Evolutionary conservation across 2,113 vertebrate genomes (phyloP), one percentile per base, ranked within the genome.

Genomic region (Sebastes schlegelii): DNA sequence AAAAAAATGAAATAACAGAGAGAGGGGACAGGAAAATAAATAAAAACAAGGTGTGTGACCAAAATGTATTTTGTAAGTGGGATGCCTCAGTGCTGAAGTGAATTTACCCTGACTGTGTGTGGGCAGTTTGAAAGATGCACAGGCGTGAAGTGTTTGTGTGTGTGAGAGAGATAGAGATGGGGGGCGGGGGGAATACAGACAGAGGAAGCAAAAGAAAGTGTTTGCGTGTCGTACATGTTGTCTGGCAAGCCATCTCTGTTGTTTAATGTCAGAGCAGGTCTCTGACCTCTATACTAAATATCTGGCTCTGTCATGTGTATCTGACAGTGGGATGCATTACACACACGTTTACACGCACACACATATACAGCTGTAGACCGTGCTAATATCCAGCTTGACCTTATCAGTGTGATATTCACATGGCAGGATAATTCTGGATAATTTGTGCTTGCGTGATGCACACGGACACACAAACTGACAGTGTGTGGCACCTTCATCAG

Each of bases 321-420:
- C 73, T 70, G 45, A 60, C 74, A 79, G 66, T n/a, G 19, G 45
- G 77, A 85, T 78, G 34, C 5, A 55, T 63, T 26, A 66, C 58
- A 65, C 10, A 57, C 8, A 65, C 10, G 69, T 21, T 52, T 11
- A 54, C n/a, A 62, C 12, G 46, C 34, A 68, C 8, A 26, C 40
- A 19, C 40, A 58, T 58, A 74, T 17, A 5, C 19, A 58, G 51
- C 8, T n/a, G 19, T 11, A 66, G 40, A 68, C 66, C 19, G 34
- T 60, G 66, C 49, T 83, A 91, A 86, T 84, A 76, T 80, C 77
- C 43, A 64, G 65, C 74, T 76, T 93, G 92, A 93, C 86, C 89
- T 93, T 87, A 91, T 92, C 86, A 85, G 69, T 46, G 55, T 77
- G 69, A 64, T 74, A 74, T 85, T 86, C 55, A 78, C 79, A 70